Conservation (phyloP, 2,797 vertebrate species). For the Sternotherus odoratus region DNA sequence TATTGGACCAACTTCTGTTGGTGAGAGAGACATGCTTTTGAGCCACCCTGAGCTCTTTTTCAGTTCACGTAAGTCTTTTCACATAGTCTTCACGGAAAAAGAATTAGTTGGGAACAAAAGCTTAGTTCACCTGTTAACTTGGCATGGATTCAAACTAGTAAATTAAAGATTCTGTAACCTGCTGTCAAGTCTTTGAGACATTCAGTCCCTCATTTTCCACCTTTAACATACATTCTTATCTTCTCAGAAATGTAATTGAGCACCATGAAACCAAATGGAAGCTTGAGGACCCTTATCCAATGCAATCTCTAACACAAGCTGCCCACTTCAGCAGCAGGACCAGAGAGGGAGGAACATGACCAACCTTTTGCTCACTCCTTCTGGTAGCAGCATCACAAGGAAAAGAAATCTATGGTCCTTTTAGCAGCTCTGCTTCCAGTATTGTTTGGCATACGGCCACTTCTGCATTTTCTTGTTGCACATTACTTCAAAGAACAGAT, state of each 20-base stretch:
- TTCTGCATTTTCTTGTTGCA: background rate
- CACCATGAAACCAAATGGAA: background rate
- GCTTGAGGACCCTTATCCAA: too few relatives aligned
- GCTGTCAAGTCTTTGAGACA: rapidly evolving
- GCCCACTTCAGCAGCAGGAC: too few relatives aligned
- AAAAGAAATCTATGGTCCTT: background rate
- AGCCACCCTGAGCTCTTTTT: too few relatives aligned
- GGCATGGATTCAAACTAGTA: background rate
- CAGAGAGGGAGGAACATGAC: background rate
- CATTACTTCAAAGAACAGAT: background rate
- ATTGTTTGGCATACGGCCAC: background rate
- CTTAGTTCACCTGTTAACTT: background rate
- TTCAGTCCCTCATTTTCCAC: background rate
- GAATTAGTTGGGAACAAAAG: background rate
- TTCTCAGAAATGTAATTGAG: too few relatives aligned
- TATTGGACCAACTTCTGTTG: too few relatives aligned
- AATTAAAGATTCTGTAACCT: background rate
- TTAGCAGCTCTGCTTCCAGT: background rate
- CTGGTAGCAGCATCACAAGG: background rate
- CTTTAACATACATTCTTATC: rapidly evolving
- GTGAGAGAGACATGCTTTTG: too few relatives aligned
- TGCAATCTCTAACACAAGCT: too few relatives aligned
- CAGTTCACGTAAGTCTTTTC: background rate
- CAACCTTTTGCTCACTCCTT: background rate
- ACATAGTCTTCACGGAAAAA: background rate